These are phyloP conservation scores for Bellardia pandia DNA, from an alignment of 2,888 invertebrate species.

Conservation along the genomic window DNA sequence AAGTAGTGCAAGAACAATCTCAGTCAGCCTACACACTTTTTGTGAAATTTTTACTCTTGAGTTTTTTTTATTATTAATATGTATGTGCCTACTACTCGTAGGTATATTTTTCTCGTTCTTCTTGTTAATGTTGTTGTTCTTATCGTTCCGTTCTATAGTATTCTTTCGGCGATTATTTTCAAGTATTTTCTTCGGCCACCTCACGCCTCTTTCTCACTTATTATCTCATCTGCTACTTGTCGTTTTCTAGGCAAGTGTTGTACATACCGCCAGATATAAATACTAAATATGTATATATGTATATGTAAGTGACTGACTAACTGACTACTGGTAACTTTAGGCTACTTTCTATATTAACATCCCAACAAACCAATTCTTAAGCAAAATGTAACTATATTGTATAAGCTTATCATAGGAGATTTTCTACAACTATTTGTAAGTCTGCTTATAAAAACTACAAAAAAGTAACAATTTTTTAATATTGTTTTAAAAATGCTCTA, in stretches of 20 bases:
- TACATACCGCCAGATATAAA: conserved; percentile 6
- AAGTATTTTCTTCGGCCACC: conserved; percentile 12
- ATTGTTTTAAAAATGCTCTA: too few species aligned
- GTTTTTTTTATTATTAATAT: background rate
- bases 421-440: too few species aligned
- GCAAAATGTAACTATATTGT: too few species aligned
- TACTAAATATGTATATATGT: conserved; percentile 18
- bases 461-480: too few species aligned
- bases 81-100: too few species aligned
- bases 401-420: too few species aligned
- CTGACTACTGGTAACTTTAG: background rate
- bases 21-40: conserved; percentile 29
- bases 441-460: too few species aligned
- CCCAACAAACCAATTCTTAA: too few species aligned
- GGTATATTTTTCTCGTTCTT: too few species aligned
- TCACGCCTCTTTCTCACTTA: background rate
- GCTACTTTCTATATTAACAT: conserved; percentile 15
- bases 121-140: background rate
- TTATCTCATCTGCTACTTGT: conserved; percentile 52
- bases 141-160: conserved; percentile 6
- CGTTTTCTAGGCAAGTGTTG: conserved; percentile 23
- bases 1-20: conserved; percentile 38
- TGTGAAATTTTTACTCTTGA: conserved; percentile 19
- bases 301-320: background rate
- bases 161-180: conserved; percentile 19